These are phyloP conservation scores for Megaceryle torquata DNA, from an alignment of 2,113 vertebrate species.

Conservation along the genomic window DNA sequence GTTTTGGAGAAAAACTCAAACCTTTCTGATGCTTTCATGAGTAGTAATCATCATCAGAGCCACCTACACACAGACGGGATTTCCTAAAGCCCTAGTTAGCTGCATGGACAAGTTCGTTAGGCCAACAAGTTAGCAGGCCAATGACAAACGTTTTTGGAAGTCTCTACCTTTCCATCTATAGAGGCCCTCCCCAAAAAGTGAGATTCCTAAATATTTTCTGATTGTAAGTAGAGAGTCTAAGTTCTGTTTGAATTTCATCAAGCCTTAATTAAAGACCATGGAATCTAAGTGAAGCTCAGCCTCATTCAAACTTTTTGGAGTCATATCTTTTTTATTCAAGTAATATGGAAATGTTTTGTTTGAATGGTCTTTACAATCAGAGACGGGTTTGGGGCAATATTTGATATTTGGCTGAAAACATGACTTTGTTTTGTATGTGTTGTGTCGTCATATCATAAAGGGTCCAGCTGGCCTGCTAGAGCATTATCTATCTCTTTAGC, in stretches of 20 bases:
- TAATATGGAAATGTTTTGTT: slow-evolving; percentile 1
- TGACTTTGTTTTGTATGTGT: not conserved
- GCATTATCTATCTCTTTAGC: slow-evolving; percentile 25
- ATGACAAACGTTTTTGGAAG: not conserved
- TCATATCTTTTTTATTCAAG: not conserved
- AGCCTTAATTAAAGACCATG: not conserved
- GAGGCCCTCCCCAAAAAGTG: not conserved
- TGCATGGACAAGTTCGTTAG: not conserved
- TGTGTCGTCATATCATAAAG: not conserved
- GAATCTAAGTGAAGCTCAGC: not conserved
- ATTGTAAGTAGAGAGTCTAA: not conserved
- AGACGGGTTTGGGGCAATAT: not conserved
- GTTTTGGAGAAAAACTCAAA: not conserved
- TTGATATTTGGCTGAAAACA: not conserved
- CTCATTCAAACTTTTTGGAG: not conserved
- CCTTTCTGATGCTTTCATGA: not conserved
- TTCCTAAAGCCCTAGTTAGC: not conserved
- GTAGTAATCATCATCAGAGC: not conserved
- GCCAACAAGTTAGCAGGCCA: not conserved
- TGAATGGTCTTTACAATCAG: not conserved
- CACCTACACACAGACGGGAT: not conserved
- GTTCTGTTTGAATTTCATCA: not conserved
- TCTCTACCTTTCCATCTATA: not conserved
- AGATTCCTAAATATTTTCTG: not conserved
- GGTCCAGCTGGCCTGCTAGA: not conserved